Evolutionary conservation across 2,797 vertebrate genomes (phyloP).

Genomic region (Propithecus deckenii): DNA sequence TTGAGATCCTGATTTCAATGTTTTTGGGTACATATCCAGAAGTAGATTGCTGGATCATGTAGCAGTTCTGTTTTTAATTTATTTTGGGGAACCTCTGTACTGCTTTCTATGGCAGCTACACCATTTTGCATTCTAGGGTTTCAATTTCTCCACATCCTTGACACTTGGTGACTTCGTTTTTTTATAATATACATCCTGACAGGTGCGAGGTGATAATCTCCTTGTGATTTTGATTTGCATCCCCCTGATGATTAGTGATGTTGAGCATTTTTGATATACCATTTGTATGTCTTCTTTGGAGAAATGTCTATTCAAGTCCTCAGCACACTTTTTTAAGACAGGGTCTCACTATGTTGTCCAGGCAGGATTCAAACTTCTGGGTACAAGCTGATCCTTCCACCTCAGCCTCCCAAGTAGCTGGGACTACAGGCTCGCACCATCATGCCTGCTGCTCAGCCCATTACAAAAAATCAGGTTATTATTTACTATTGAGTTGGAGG

Average conservation of each 20-base stretch:
- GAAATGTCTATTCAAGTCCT: not conserved
- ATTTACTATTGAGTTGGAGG: not conserved
- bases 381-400: not conserved
- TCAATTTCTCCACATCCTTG: not conserved
- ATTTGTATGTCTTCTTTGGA: not conserved
- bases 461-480: not conserved
- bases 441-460: not conserved
- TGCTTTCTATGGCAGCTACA: not conserved
- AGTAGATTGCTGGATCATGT: not conserved
- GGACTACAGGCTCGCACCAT: not conserved
- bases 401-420: not conserved
- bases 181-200: not conserved
- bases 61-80: not conserved
- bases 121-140: not conserved
- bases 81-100: no score
- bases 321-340: not conserved
- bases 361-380: not conserved
- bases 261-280: not conserved
- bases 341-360: not conserved
- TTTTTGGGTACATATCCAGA: not conserved
- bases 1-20: not conserved
- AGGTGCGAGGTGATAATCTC: not conserved
- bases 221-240: constrained; percentile 38
- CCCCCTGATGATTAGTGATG: constrained; percentile 3
- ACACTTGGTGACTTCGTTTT: not conserved